Evolutionary conservation across 2,888 invertebrate species (phyloP), one percentile per base, ranked within the genome.

Genomic region (Bellardia pandia): DNA sequence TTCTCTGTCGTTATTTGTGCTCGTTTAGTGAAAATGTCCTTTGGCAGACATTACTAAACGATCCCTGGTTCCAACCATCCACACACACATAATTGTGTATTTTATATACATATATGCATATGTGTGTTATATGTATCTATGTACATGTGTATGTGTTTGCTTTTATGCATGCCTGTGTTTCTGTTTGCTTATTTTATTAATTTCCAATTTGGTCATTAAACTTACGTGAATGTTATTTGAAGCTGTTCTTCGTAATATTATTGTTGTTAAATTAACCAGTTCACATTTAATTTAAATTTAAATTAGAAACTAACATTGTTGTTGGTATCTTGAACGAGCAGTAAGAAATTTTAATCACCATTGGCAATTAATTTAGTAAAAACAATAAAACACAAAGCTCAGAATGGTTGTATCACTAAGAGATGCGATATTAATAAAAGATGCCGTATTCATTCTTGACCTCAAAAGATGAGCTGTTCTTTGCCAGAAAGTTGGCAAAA

Each of bases 1-100:
- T 91, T 90, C 90, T 91, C 71, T 60, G 45, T 60, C 53, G 30
- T 78, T 84, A 85, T 68, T 83, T 82, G 74, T 33, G 74, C 30
- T 48, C 58, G 78, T 78, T 72, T 75, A 66, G 58, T 71, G 56
- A 79, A 79, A 86, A 83, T 86, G 83, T 78, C 86, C 86, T 86
- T 75, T 82, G 78, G 82, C 86, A 75, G 58, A 71, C 62, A 79
- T 86, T 75, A 86, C 58, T 82, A 86, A 86, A 78, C 69, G 78
- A 69, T 86, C 77, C 82, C 86, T 60, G 37, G 53, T 62, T 42
- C 2, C 23, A 23, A 33, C 33, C 33, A 37, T 37, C 5, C 37
- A 79, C n/a, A 48, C 37, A 33, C 33, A 64, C 7, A 33, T 33
- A 13, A 42, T 5, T 23, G 42, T 42, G 40, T 77, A 42, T 64